A percentile compares a stretch with the other conserved stretches of the same genome.
phyloP scores from a whole-genome alignment of 2,113 vertebrate genomes.

The human (Homo sapiens) region GRCh38 chr2:100992501-100993000 shows the following conservation, averaged over 20 bases:
- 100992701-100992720: not conserved
- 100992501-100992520: too few species aligned
- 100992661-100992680: not conserved
- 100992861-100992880: too few species aligned
- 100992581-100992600: not conserved
- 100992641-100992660: not conserved
- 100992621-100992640: not conserved
- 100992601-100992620: not conserved
- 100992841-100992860: not conserved
- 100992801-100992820: not conserved
- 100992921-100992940: not conserved
- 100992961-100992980: too few species aligned
- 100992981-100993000: too few species aligned
- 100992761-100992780: not conserved
- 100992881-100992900: not conserved
- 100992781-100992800: not conserved
- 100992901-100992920: not conserved
- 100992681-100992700: not conserved
- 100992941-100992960: too few species aligned
- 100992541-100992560: too few species aligned
- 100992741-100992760: not conserved
- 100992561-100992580: too few species aligned
- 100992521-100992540: too few species aligned
- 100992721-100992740: not conserved
- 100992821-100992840: not conserved